Evolutionary conservation across 2,888 invertebrate genomes (phyloP).

Genomic region (Drosophila quinaria): DNA sequence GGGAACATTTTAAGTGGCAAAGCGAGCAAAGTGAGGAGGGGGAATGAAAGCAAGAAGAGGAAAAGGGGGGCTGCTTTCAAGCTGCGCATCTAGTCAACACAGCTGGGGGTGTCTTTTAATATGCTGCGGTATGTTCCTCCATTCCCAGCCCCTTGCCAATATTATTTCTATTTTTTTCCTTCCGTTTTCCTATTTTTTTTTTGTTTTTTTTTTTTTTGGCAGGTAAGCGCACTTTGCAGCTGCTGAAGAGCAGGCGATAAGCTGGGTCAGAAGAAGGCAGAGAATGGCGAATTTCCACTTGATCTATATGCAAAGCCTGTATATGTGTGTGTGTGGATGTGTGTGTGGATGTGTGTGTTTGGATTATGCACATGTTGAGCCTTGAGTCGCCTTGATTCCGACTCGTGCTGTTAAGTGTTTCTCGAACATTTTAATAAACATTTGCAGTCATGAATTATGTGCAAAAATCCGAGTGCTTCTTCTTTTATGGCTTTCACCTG

Average conservation of each 20-base stretch:
- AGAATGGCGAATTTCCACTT: constrained; percentile 38
- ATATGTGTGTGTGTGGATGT: constrained; percentile 11
- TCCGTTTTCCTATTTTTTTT: not conserved
- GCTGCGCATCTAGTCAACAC: constrained; percentile 62
- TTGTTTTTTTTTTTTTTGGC: constrained; percentile 26
- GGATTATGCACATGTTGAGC: constrained; percentile 75
- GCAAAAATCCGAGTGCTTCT: constrained; percentile 24
- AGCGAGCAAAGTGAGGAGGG: not conserved
- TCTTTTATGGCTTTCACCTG: constrained; percentile 11
- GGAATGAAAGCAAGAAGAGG: not conserved
- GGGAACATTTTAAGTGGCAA: constrained; percentile 63
- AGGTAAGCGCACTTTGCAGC: constrained; percentile 76
- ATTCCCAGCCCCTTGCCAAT: constrained; percentile 19
- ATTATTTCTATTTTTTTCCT: constrained; percentile 41
- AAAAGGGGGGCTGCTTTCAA: constrained; percentile 29
- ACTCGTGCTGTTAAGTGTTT: constrained; percentile 35
- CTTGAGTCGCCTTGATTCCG: constrained; percentile 31
- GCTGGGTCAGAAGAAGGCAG: constrained; percentile 43
- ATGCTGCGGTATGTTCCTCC: constrained; percentile 74
- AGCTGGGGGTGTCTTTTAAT: constrained; percentile 76
- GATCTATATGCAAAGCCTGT: constrained; percentile 67
- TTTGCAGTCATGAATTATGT: constrained; percentile 59
- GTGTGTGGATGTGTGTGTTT: not conserved
- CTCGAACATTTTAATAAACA: constrained; percentile 63
- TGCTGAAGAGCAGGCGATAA: constrained; percentile 65